Evolutionary conservation across 2,797 vertebrate species (phyloP).

Genomic region (Heterohyrax brucei): DNA sequence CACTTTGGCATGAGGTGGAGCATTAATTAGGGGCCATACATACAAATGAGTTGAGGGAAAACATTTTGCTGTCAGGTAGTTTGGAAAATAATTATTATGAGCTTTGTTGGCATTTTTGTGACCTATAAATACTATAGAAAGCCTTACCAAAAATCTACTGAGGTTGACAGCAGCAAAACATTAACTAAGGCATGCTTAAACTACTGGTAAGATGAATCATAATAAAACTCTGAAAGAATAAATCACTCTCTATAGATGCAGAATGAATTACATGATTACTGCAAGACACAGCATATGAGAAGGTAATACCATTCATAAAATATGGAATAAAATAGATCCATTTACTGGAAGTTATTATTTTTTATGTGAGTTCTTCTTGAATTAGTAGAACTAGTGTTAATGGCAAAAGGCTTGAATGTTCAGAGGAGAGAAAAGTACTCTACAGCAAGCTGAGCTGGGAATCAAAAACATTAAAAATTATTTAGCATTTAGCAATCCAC

Average conservation of each 20-base stretch:
- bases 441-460: conserved; percentile 2
- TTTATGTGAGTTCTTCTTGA: conserved; percentile 69
- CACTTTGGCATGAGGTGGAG: conserved; percentile 69
- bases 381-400: conserved; percentile 76
- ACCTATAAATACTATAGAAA: conserved; percentile 78
- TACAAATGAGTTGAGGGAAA: conserved; percentile 83
- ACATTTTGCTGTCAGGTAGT: conserved; percentile 75
- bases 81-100: conserved; percentile 78
- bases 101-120: conserved; percentile 82
- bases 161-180: conserved; percentile 77
- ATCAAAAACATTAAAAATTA: conserved; percentile 60
- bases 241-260: conserved; percentile 80
- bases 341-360: conserved; percentile 71
- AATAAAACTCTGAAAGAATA: conserved; percentile 77
- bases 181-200: conserved; percentile 79
- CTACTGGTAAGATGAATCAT: conserved; percentile 72
- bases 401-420: conserved; percentile 43
- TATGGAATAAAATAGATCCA: conserved; percentile 74
- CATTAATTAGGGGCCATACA: conserved; percentile 80
- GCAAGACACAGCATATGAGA: conserved; percentile 67
- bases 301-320: conserved; percentile 69
- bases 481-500: conserved; percentile 59
- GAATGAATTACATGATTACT: conserved; percentile 75
- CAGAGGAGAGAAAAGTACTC: conserved; percentile 22
- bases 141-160: conserved; percentile 65